Conservation (phyloP, 2,797 vertebrate genomes). For the Siniperca obscura region DNA sequence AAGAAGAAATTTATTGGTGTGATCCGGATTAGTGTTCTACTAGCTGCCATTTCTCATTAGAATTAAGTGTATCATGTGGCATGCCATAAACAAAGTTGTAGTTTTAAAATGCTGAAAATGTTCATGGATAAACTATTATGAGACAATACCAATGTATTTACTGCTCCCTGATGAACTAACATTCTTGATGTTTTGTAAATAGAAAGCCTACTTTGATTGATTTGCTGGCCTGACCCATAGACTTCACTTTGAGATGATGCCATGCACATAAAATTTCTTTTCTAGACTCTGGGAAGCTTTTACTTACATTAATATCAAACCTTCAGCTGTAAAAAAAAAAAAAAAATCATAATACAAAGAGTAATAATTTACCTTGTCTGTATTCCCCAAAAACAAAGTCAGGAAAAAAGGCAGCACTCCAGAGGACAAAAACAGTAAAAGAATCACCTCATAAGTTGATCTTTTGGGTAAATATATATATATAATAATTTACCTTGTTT, state of each 20-base stretch:
- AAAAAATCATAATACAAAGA: background rate
- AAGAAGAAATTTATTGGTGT: conserved; percentile 58
- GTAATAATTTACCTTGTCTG: background rate
- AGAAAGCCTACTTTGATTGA: background rate
- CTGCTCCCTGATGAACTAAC: background rate
- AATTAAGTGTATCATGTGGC: conserved; percentile 40
- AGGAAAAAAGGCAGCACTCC: background rate
- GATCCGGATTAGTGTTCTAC: conserved; percentile 70
- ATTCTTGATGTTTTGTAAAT: background rate
- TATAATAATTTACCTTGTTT: background rate
- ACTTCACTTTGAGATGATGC: background rate
- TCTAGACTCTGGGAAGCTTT: background rate
- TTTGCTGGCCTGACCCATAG: background rate
- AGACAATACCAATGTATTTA: background rate
- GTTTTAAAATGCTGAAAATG: conserved; percentile 19
- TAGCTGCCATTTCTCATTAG: conserved; percentile 54
- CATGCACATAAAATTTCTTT: background rate
- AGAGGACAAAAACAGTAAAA: background rate
- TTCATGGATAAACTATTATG: background rate
- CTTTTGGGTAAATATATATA: background rate
- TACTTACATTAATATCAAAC: background rate
- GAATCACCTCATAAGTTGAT: background rate
- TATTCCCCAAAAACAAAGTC: background rate
- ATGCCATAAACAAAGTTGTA: conserved; percentile 32
- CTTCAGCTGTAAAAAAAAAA: background rate